These are phyloP conservation scores for Delia radicum DNA, from an alignment of 1,140 invertebrate genomes.

Conservation along the genomic window DNA sequence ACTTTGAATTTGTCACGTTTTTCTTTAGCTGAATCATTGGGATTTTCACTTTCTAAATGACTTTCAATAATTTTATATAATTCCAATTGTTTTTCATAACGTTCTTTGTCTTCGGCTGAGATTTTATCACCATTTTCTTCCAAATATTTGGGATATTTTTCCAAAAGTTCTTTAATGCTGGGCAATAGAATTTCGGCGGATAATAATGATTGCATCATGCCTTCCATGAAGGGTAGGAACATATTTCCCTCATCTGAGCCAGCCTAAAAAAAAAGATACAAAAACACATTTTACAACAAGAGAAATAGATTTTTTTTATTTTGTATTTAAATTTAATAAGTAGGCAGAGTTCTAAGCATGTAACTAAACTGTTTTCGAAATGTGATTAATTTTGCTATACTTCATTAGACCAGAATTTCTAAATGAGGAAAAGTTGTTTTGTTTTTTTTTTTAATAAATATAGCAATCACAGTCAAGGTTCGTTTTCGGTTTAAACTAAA, in stretches of 20 bases:
- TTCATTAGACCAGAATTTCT: no score
- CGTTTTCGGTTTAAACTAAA: no score
- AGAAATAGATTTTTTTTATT: no score
- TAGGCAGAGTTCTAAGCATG: no score
- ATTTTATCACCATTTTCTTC: conserved; percentile 72
- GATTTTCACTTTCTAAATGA: conserved; percentile 75
- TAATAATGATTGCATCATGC: conserved; percentile 85
- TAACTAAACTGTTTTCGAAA: no score
- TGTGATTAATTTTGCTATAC: no score
- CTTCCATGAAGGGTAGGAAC: conserved; percentile 82
- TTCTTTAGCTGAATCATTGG: conserved; percentile 68
- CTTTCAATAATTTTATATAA: conserved; percentile 74
- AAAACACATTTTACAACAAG: no score
- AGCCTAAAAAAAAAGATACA: conserved; percentile 30
- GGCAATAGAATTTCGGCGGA: conserved; percentile 89
- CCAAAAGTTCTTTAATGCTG: conserved; percentile 73
- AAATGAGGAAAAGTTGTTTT: no score
- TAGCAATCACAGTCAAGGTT: no score
- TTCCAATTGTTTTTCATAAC: conserved; percentile 71
- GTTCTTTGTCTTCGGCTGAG: conserved; percentile 63
- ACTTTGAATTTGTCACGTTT: conserved; percentile 77
- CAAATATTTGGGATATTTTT: conserved; percentile 83
- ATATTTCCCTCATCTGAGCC: conserved; percentile 57
- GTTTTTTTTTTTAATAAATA: no score
- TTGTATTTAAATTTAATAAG: no score